These are phyloP conservation scores for Laticauda colubrina DNA, from an alignment of 2,113 vertebrate species.

Conservation along the genomic window DNA sequence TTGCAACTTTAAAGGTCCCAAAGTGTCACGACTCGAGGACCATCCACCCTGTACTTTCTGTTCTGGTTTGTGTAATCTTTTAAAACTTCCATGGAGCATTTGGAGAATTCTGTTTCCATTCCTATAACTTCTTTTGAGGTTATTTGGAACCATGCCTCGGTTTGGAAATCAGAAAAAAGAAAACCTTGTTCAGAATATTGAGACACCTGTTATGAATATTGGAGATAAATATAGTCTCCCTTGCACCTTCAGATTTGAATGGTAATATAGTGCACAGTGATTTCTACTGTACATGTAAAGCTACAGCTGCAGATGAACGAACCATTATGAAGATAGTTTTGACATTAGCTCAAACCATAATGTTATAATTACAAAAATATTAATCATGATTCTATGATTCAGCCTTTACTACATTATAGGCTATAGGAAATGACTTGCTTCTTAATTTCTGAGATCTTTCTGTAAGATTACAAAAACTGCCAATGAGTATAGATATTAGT, in stretches of 20 bases:
- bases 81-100: neutral
- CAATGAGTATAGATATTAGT: conserved; percentile 65
- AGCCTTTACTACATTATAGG: neutral
- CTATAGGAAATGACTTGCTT: conserved; percentile 36
- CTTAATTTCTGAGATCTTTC: conserved; percentile 43
- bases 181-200: conserved; percentile 37
- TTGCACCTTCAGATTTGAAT: neutral
- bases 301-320: neutral
- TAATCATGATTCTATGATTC: neutral
- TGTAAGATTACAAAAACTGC: conserved; percentile 52
- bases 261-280: neutral
- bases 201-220: conserved; percentile 30
- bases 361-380: neutral
- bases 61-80: neutral
- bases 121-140: conserved; percentile 7
- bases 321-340: neutral
- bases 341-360: neutral
- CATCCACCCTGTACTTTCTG: neutral
- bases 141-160: conserved; percentile 35
- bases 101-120: neutral
- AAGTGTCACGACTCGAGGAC: neutral
- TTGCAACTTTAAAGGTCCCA: neutral
- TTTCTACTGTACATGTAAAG: neutral
- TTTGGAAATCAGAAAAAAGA: conserved; percentile 35
- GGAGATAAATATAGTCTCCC: neutral